These are phyloP conservation scores for Apodemia duryi DNA, from an alignment of 2,888 invertebrate genomes.

Conservation along the genomic window DNA sequence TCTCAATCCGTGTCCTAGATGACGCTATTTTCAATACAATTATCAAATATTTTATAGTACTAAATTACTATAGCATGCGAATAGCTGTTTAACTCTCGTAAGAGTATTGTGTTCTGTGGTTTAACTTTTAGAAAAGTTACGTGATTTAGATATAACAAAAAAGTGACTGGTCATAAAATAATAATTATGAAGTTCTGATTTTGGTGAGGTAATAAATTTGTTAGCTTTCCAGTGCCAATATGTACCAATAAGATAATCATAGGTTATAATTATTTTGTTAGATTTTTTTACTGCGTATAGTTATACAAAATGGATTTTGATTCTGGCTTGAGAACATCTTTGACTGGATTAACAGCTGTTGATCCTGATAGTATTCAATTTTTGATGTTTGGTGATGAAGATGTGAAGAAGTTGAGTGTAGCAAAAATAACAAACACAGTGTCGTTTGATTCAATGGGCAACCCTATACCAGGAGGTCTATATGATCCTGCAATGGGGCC, in stretches of 20 bases:
- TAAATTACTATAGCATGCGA: no score
- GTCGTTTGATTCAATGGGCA: conserved; percentile 90
- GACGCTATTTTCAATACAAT: no score
- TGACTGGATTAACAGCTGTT: conserved; percentile 52
- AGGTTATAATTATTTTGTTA: background rate
- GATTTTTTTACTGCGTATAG: conserved; percentile 20
- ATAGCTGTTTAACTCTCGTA: no score
- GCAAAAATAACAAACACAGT: conserved; percentile 87
- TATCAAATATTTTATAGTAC: no score
- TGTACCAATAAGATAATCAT: background rate
- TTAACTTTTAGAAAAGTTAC: no score
- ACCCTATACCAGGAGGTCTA: conserved; percentile 91
- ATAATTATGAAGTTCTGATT: no score
- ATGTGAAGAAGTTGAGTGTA: conserved; percentile 89
- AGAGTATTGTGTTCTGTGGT: no score
- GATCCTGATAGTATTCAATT: conserved; percentile 79
- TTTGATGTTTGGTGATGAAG: conserved; percentile 85
- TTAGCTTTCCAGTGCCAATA: no score
- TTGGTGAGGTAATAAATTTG: no score
- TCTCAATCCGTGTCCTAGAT: no score
- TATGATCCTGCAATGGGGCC: conserved; percentile 92
- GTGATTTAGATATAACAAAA: no score
- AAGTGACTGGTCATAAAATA: no score
- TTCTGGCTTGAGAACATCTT: conserved; percentile 45
- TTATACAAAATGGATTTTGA: conserved; percentile 50